Evolutionary conservation across 2,888 invertebrate genomes (phyloP).

Genomic region (Caenorhabditis sp.): DNA sequence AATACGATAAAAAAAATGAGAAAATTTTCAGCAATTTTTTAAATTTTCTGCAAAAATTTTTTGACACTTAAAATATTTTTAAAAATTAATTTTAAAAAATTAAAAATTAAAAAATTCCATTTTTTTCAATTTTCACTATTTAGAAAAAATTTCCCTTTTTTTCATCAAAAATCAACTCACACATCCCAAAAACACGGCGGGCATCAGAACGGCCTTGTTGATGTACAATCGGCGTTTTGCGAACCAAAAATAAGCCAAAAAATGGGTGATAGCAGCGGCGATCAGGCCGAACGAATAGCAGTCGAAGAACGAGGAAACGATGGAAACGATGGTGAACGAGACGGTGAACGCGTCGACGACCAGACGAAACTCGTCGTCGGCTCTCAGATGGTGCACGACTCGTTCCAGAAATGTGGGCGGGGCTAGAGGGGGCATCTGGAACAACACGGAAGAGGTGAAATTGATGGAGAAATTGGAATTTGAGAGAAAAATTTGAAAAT

Average conservation of each 20-base stretch:
- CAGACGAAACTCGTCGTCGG: slow-evolving; percentile 44
- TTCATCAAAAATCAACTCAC: slow-evolving; percentile 44
- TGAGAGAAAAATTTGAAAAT: not conserved
- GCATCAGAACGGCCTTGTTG: slow-evolving; percentile 37
- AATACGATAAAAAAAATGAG: too few relatives aligned
- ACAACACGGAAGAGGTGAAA: not conserved
- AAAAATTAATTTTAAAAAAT: too few relatives aligned
- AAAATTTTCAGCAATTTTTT: too few relatives aligned
- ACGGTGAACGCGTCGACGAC: slow-evolving; percentile 33
- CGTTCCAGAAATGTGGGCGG: slow-evolving; percentile 43
- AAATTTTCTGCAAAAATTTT: too few relatives aligned
- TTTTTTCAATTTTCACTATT: not conserved
- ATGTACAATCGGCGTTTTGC: slow-evolving; percentile 3
- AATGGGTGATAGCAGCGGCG: too few relatives aligned
- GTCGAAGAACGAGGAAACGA: not conserved
- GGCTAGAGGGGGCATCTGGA: slow-evolving; percentile 16
- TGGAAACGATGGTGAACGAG: slow-evolving; percentile 14
- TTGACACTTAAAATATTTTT: too few relatives aligned
- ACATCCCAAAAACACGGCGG: slow-evolving; percentile 62
- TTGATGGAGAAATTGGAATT: too few relatives aligned
- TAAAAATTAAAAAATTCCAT: too few relatives aligned
- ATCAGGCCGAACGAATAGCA: not conserved
- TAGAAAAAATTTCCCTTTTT: not conserved
- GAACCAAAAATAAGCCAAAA: not conserved
- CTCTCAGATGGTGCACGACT: slow-evolving; percentile 23